These are phyloP conservation scores for Theretra japonica DNA, from an alignment of 2,888 invertebrate genomes.

Conservation along the genomic window DNA sequence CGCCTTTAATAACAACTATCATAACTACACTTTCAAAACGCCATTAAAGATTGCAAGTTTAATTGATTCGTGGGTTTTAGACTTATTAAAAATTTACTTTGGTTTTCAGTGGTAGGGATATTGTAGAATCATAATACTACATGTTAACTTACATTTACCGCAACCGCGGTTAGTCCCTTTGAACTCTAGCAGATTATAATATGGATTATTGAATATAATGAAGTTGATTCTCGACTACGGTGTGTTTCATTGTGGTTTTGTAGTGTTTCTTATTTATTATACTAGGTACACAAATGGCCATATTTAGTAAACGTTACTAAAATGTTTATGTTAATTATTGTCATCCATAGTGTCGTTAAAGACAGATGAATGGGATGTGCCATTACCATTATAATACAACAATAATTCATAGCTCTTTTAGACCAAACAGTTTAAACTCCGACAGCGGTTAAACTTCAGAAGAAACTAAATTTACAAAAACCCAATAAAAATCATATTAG, in stretches of 20 bases:
- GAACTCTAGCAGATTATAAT: not conserved
- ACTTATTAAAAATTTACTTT: not conserved
- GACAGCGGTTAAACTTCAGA: not conserved
- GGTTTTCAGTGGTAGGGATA: not conserved
- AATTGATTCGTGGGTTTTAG: not conserved
- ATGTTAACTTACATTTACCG: not conserved
- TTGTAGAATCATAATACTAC: not conserved
- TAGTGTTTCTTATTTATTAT: not conserved
- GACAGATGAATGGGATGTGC: constrained; percentile 22
- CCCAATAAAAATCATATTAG: not conserved
- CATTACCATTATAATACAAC: not conserved
- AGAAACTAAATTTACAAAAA: not conserved
- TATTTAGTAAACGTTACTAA: not conserved
- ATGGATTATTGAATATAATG: too few relatives aligned
- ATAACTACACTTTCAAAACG: not conserved
- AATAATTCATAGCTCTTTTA: not conserved
- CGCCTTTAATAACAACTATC: not conserved
- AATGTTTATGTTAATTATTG: not conserved
- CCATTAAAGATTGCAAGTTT: constrained; percentile 6
- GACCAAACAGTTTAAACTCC: constrained; percentile 28
- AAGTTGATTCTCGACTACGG: too few relatives aligned
- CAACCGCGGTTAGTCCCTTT: not conserved
- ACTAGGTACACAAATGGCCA: not conserved
- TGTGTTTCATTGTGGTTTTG: not conserved
- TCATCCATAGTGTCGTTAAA: constrained; percentile 28